Base-by-base conservation (phyloP, 2,888 invertebrate species). In the Baronia brevicornis region DNA sequence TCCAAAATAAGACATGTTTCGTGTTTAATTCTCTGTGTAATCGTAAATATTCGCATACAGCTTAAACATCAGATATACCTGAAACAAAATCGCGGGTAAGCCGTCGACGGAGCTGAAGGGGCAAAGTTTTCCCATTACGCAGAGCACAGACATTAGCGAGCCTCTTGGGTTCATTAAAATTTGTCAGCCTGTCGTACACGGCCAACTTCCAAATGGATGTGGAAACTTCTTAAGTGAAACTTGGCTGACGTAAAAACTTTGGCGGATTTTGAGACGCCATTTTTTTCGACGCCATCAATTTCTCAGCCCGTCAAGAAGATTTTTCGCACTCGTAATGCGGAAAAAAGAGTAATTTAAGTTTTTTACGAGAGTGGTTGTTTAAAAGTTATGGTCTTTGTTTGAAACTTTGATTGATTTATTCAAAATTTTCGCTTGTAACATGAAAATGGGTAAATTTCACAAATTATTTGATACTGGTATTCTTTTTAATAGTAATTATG, bases 291-390 rank as follows among this genome's bases (percentile, higher is more conserved):
- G 61, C 75, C 82, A 82, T 84, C 82, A 82, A 84, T 84, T 84
- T 77, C 75, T 65, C 75, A 71, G 69, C 60, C 72, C 79, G 84
- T 84, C 84, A 80, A 63, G 84, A 79, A 82, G 84, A 82, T 82
- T 82, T 79, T 84, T 84, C 79, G 72, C 84, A 79, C 82, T 80
- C 72, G 68, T 69, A 69, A 77, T 68, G 71, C 79, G 78, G 75
- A 79, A 80, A 80, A 28, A 74, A 80, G 79, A 75, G 70, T 80
- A 79, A 78, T 82, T 84, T 84, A 82, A 84, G 82, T 78, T 80
- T 82, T 77, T 69, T 59, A 60, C 62, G 61, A 67, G 74, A 69
- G 71, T 79, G 72, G 77, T 75, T 15, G 69, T 67, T 66, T 60
- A 50, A 63, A 69, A 80, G 71, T 80, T 84, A 80, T 80, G 78